Evolutionary conservation across 2,888 invertebrate genomes (phyloP).

Genomic region (Hypercompe scribonia): DNA sequence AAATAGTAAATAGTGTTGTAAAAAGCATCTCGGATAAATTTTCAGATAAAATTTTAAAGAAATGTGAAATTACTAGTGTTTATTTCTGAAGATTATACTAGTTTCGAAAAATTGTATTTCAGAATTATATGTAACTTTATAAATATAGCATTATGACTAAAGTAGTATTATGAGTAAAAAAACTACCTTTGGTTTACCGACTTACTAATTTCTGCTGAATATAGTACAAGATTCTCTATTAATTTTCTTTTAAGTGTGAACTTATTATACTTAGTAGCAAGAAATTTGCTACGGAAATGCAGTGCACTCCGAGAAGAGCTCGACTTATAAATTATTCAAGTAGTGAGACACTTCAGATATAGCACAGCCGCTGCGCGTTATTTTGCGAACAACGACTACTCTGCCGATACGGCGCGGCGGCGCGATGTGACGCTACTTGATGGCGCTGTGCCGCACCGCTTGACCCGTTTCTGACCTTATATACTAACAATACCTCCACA

Average conservation of each 20-base stretch:
- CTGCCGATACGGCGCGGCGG: conserved; percentile 48
- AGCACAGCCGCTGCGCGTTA: conserved; percentile 76
- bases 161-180: background rate
- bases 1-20: background rate
- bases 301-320: conserved; percentile 77
- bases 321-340: conserved; percentile 85
- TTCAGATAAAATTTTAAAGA: no score
- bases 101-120: background rate
- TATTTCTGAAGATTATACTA: background rate
- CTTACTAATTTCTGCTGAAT: conserved; percentile 28
- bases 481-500: conserved; percentile 43
- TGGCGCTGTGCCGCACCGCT: conserved; percentile 54
- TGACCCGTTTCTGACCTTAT: conserved; percentile 63
- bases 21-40: background rate
- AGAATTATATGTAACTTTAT: background rate
- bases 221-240: conserved; percentile 44
- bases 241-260: conserved; percentile 60
- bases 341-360: conserved; percentile 84
- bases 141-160: background rate
- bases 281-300: conserved; percentile 76
- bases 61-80: no score
- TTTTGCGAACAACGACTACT: conserved; percentile 76
- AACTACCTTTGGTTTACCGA: conserved; percentile 1
- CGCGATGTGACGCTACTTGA: conserved; percentile 17
- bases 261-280: conserved; percentile 61